phyloP scores from a whole-genome alignment of 2,113 vertebrate genomes.

The Ammodytes marinus region DNA sequence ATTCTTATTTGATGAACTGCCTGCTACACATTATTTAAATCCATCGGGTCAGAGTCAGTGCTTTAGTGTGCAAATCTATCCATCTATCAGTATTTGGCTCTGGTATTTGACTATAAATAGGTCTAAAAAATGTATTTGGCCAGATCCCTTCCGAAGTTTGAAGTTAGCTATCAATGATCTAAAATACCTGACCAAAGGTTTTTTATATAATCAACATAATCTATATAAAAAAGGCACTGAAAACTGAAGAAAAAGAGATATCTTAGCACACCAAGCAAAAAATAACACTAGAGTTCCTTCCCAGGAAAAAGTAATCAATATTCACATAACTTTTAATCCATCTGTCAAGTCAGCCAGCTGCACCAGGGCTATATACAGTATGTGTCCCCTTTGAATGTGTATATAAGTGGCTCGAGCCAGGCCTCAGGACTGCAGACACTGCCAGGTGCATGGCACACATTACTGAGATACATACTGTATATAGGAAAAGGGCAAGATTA shows the following conservation, averaged over 20 bases:
- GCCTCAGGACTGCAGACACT: conserved; percentile 3
- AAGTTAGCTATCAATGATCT: background rate
- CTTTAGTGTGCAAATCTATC: background rate
- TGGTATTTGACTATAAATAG: background rate
- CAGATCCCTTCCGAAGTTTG: conserved; percentile 11
- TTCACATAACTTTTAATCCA: conserved; percentile 1
- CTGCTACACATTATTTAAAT: background rate
- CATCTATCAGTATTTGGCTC: background rate
- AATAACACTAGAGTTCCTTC: background rate
- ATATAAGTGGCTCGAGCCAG: conserved; percentile 39
- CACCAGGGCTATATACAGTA: background rate
- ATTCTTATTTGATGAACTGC: background rate
- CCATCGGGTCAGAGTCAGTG: background rate
- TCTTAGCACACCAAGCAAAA: background rate
- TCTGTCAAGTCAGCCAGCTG: conserved; percentile 18
- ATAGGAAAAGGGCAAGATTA: conserved; percentile 57
- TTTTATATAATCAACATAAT: background rate
- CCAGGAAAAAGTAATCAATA: background rate
- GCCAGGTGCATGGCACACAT: conserved; percentile 29
- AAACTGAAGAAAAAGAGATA: conserved; percentile 5
- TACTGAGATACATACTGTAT: conserved; percentile 30
- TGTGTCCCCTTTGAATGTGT: conserved; percentile 35
- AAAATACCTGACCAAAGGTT: conserved; percentile 4
- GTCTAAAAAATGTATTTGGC: background rate
- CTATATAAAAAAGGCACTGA: background rate